Evolutionary conservation across 64 coral and sea anemone genomes (phyloP), one percentile per base, ranked within the genome.

Genomic region (Pocillopora damicornis): DNA sequence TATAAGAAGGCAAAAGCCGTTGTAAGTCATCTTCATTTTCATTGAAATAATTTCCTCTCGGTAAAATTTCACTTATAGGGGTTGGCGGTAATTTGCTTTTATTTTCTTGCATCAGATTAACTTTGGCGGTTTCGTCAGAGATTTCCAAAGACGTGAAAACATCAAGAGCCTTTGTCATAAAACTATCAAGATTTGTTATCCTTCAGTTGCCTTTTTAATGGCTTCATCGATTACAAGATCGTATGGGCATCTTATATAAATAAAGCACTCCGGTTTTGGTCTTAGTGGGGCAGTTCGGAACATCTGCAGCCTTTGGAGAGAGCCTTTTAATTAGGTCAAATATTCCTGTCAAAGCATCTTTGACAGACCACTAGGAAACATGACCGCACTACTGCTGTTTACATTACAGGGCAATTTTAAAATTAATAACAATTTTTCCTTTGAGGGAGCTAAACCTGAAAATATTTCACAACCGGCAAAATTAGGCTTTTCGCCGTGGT

Each of bases 291-390:
- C 56, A 14, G 4, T 6, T 2, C 10, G 0, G 5, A 13, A 85
- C 81, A 85, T 85, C 81, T 85, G 81, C 37, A 72, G 18, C 18
- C 38, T 68, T 38, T 22, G 10, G 81, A 85, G 81, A 17, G 17
- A 83, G 2, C 30, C 30, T 51, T 22, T 83, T 83, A 83, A 83
- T 83, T 63, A 37, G 22, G 36, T 66, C 63, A 67, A 25, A 85
- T 72, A 8, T 71, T 59, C 58, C 38, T 85, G 81, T 72, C 81
- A 72, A 17, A 30, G 45, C 72, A 57, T 63, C 81, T 83, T 67
- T 42, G 80, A 65, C 81, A 85, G 38, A 22, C 66, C 81, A 20
- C 37, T 56, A 72, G 37, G 22, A 34, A 23, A 67, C 69, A 58
- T 25, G 35, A 85, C 17, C 65, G 42, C 65, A 57, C 9, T 85